These are phyloP conservation scores for Atrina japonica DNA, from an alignment of 2,888 invertebrate species.

Conservation along the genomic window DNA sequence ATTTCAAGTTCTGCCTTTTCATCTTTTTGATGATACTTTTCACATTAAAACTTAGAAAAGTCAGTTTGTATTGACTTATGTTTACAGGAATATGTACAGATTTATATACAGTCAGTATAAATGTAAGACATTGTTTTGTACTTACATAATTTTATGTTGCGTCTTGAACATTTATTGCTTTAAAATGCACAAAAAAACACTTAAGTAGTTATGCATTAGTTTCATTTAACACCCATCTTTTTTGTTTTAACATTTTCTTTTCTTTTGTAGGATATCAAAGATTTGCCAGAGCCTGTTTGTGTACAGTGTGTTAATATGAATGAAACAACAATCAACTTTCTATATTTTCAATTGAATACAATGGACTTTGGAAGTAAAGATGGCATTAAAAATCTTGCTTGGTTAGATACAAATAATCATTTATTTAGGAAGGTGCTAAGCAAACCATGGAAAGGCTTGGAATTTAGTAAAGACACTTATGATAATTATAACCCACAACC, in stretches of 20 bases:
- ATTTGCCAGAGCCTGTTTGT: constrained; percentile 85
- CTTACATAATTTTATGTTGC: too few relatives aligned
- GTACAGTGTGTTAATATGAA: constrained; percentile 92
- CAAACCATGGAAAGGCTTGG: constrained; percentile 83
- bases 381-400: constrained; percentile 89
- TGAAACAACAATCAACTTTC: constrained; percentile 89
- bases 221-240: not conserved
- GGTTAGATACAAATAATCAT: constrained; percentile 81
- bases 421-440: constrained; percentile 83
- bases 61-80: too few relatives aligned
- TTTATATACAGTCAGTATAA: too few relatives aligned
- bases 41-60: too few relatives aligned
- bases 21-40: too few relatives aligned
- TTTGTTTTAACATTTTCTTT: constrained; percentile 7
- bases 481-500: constrained; percentile 90
- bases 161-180: too few relatives aligned
- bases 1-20: too few relatives aligned
- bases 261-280: constrained; percentile 83
- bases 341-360: constrained; percentile 90
- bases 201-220: not conserved
- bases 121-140: too few relatives aligned
- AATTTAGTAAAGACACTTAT: constrained; percentile 83
- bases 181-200: not conserved
- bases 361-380: constrained; percentile 81
- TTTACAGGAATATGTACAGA: too few relatives aligned